Evolutionary conservation across 2,113 vertebrate genomes (phyloP).

Genomic region (Corythornis cristatus): DNA sequence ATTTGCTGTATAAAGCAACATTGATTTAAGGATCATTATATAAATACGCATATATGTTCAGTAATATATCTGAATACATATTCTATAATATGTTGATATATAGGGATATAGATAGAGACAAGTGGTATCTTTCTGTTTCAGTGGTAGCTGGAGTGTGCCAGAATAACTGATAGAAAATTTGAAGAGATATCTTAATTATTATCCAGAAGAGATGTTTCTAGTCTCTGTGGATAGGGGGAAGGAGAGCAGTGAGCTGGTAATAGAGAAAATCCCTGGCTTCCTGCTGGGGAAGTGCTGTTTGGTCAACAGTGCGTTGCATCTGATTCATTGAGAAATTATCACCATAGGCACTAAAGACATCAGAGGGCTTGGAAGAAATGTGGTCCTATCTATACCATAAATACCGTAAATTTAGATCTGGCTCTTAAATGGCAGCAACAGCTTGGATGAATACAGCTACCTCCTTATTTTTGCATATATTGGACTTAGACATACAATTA

Average conservation of each 20-base stretch:
- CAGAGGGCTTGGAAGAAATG: neutral
- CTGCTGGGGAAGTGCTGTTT: neutral
- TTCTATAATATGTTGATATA: neutral
- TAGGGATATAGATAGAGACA: neutral
- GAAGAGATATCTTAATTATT: neutral
- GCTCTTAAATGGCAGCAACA: neutral
- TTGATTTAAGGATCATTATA: neutral
- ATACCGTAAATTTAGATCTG: neutral
- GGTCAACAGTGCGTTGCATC: neutral
- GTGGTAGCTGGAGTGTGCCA: neutral
- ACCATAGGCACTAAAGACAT: neutral
- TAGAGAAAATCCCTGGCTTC: neutral
- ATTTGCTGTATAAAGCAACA: neutral
- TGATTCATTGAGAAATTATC: neutral
- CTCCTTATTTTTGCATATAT: neutral
- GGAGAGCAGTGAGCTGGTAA: neutral
- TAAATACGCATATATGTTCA: neutral
- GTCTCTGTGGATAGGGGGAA: neutral
- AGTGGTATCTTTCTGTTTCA: neutral
- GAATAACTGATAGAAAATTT: neutral
- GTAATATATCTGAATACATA: neutral
- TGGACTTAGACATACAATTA: neutral
- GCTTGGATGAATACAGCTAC: neutral
- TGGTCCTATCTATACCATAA: fast-evolving
- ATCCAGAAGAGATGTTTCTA: neutral